These are phyloP conservation scores for Callocephalon fimbriatum DNA, from an alignment of 2,113 vertebrate genomes.

Conservation along the genomic window DNA sequence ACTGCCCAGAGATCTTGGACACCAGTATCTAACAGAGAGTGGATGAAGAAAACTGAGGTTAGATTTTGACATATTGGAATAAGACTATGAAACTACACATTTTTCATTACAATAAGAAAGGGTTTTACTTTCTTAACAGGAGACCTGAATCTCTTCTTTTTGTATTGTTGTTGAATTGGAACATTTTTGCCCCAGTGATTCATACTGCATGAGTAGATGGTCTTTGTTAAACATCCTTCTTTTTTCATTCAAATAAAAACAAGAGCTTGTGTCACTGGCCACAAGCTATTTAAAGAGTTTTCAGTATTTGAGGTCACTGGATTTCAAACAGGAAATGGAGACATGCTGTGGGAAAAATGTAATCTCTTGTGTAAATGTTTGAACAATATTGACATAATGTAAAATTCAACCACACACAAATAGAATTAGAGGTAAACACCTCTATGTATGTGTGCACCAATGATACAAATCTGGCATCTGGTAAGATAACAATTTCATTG, in stretches of 20 bases:
- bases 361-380: slow-evolving; percentile 12
- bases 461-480: not conserved
- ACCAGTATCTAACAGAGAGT: not conserved
- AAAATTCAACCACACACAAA: not conserved
- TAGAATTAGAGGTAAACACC: not conserved
- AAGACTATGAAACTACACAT: not conserved
- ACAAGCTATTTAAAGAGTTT: slow-evolving; percentile 50
- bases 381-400: not conserved
- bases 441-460: not conserved
- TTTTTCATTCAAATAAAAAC: slow-evolving; percentile 32
- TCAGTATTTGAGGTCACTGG: slow-evolving; percentile 19
- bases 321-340: slow-evolving; percentile 58
- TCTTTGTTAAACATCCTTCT: not conserved
- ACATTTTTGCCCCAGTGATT: not conserved
- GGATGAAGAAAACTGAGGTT: not conserved
- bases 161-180: not conserved
- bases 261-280: not conserved
- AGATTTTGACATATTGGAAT: not conserved
- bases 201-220: not conserved
- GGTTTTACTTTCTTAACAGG: not conserved
- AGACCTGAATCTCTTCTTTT: not conserved
- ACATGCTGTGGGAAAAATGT: slow-evolving; percentile 57
- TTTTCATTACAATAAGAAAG: not conserved
- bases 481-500: not conserved
- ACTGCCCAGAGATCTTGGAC: not conserved